Conservation (phyloP, 2,888 invertebrate species). For the Drosophila borborema region DNA sequence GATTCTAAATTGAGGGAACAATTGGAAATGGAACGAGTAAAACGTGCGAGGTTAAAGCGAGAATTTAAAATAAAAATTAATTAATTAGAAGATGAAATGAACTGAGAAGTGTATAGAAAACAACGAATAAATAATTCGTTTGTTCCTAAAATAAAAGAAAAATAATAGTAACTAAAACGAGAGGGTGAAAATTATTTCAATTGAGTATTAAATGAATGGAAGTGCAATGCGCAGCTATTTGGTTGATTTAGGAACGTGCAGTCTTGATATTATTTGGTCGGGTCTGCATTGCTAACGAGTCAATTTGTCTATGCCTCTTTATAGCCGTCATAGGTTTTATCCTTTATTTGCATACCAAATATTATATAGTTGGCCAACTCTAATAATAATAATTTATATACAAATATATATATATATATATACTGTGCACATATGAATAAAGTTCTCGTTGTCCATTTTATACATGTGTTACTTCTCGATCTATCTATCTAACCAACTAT, state of each 20-base stretch:
- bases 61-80: no score
- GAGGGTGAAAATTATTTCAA: no score
- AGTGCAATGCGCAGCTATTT: neutral
- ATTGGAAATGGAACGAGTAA: neutral
- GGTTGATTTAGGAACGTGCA: constrained; percentile 9
- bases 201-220: neutral
- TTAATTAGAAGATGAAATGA: neutral
- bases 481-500: constrained; percentile 9
- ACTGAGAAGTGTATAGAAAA: neutral
- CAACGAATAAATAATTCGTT: neutral
- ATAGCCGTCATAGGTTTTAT: constrained; percentile 7
- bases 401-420: neutral
- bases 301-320: constrained; percentile 30
- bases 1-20: neutral
- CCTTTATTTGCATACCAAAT: constrained; percentile 26
- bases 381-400: neutral
- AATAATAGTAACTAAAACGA: neutral
- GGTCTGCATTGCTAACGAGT: constrained; percentile 21
- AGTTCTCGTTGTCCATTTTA: constrained; percentile 13
- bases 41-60: neutral
- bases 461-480: constrained; percentile 19
- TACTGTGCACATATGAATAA: neutral
- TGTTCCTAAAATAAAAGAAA: neutral
- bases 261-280: neutral
- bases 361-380: constrained; percentile 8